A percentile compares a stretch with the other conserved stretches of the same genome.
Evolutionary conservation across 2,113 vertebrate genomes (phyloP).

Genomic region (Eulemur rufifrons): DNA sequence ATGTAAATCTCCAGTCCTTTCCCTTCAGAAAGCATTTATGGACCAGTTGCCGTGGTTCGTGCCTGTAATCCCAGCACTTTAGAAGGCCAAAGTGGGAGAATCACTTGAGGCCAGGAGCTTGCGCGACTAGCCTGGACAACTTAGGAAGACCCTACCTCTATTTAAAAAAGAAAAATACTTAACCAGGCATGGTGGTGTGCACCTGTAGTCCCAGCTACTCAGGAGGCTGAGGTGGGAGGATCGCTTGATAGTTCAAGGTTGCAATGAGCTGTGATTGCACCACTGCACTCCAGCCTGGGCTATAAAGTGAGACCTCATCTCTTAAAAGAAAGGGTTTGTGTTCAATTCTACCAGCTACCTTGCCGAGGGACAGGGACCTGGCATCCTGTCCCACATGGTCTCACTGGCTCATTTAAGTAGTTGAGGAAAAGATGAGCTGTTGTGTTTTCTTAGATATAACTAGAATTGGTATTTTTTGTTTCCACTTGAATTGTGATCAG

Average conservation of each 20-base stretch:
- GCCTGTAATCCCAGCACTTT: too few relatives aligned
- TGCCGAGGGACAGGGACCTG: slow-evolving; percentile 42
- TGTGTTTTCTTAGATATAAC: slow-evolving; percentile 45
- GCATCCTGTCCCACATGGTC: slow-evolving; percentile 54
- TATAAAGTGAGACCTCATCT: too few relatives aligned
- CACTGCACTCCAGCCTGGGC: too few relatives aligned
- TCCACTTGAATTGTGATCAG: neutral
- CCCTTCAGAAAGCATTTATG: neutral
- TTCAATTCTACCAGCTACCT: neutral
- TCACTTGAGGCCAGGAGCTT: too few relatives aligned
- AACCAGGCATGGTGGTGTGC: too few relatives aligned
- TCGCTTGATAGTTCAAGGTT: too few relatives aligned
- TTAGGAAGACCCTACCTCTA: too few relatives aligned
- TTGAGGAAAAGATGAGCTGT: slow-evolving; percentile 69
- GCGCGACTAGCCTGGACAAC: too few relatives aligned
- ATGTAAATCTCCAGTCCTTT: neutral
- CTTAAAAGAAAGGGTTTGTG: neutral
- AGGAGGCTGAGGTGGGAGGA: too few relatives aligned
- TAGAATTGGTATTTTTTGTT: neutral
- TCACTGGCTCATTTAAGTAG: slow-evolving; percentile 63
- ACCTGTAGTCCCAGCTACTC: too few relatives aligned
- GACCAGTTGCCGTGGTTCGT: neutral
- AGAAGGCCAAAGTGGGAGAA: too few relatives aligned
- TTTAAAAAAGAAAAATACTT: too few relatives aligned
- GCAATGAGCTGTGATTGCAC: neutral